A percentile compares a stretch with the other conserved stretches of the same genome.
Evolutionary conservation across 2,888 invertebrate genomes (phyloP).

Genomic region (Oithona nana): DNA sequence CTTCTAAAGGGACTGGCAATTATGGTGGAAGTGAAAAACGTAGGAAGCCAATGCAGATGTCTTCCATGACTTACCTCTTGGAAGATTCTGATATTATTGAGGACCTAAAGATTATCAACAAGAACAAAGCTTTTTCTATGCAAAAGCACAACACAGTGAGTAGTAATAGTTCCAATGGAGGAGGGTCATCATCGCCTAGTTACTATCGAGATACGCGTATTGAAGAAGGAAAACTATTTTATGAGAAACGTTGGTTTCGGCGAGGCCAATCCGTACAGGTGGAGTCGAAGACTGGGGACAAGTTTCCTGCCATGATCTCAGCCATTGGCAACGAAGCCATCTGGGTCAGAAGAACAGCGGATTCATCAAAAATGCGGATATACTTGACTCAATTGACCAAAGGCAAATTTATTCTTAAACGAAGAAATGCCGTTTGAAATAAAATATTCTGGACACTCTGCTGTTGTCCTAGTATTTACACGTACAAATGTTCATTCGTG

Average conservation of each 20-base stretch:
- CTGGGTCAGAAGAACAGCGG: conserved; percentile 65
- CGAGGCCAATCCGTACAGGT: conserved; percentile 80
- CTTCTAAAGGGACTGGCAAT: neutral
- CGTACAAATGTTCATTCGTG: too few relatives aligned
- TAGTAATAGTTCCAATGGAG: neutral
- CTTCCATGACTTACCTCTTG: conserved; percentile 64
- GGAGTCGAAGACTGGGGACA: conserved; percentile 63
- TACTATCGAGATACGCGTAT: conserved; percentile 49
- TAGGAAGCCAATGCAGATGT: conserved; percentile 47
- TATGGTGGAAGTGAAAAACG: conserved; percentile 41
- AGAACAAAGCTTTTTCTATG: conserved; percentile 24
- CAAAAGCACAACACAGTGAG: neutral
- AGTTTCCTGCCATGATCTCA: conserved; percentile 72
- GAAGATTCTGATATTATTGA: conserved; percentile 74
- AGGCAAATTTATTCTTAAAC: conserved; percentile 69
- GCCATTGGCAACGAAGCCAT: conserved; percentile 53
- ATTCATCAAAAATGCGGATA: conserved; percentile 60
- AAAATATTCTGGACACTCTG: too few relatives aligned
- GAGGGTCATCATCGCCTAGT: neutral
- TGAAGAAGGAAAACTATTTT: conserved; percentile 80
- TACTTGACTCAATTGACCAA: conserved; percentile 62
- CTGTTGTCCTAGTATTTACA: too few relatives aligned
- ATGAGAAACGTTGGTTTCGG: conserved; percentile 86
- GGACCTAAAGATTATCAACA: conserved; percentile 58
- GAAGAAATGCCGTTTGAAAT: too few relatives aligned